Evolutionary conservation across 2,797 vertebrate species (phyloP).

Genomic region (Prionace glauca): DNA sequence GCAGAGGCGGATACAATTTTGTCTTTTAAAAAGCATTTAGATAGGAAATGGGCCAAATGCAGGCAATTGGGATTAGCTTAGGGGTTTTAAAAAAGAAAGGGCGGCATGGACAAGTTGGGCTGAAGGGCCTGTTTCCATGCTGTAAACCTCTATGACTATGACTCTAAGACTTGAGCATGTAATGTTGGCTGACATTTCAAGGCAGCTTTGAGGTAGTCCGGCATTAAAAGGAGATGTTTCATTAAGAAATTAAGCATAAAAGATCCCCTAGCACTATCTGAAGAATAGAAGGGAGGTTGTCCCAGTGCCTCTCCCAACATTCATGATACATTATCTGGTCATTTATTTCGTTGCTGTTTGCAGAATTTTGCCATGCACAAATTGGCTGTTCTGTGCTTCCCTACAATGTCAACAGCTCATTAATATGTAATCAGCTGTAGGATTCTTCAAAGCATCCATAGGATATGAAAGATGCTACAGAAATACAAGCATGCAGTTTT

Average conservation of each 20-base stretch:
- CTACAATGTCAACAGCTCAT: not conserved
- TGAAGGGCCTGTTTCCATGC: no score
- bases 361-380: not conserved
- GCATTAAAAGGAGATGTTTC: not conserved
- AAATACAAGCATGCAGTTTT: not conserved
- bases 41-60: no score
- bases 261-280: not conserved
- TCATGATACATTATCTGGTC: not conserved
- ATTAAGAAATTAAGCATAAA: not conserved
- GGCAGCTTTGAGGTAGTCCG: not conserved
- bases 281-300: not conserved
- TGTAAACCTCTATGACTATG: no score
- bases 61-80: no score
- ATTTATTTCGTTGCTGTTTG: not conserved
- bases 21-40: no score
- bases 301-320: not conserved
- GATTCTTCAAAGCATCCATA: not conserved
- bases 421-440: not conserved
- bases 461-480: not conserved
- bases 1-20: no score
- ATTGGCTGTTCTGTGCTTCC: not conserved
- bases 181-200: not conserved
- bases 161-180: no score
- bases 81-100: no score
- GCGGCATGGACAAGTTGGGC: no score